Conservation (phyloP, 2,888 invertebrate species). For the Junonia oenone region DNA sequence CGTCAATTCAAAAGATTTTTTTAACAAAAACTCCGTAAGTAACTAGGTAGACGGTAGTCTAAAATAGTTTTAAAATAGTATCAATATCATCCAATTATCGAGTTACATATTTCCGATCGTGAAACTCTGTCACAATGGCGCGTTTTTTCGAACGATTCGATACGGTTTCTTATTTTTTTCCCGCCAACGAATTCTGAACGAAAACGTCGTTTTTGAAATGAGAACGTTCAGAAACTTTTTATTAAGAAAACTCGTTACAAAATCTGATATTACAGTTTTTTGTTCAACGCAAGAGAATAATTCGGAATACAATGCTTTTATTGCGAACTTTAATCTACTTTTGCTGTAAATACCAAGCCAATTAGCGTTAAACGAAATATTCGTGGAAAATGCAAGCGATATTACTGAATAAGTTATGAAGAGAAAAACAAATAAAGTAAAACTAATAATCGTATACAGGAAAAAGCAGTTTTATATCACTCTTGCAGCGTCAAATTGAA, state of each 20-base stretch:
- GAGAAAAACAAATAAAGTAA: neutral
- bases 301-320: neutral
- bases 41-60: no score
- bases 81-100: neutral
- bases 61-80: neutral
- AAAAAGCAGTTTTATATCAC: neutral
- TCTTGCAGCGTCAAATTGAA: neutral
- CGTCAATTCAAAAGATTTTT: no score
- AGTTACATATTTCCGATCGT: neutral
- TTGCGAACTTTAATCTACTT: neutral
- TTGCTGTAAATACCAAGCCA: neutral
- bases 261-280: neutral
- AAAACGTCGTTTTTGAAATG: slow-evolving; percentile 16
- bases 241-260: neutral
- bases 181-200: slow-evolving; percentile 13
- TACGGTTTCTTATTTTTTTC: slow-evolving; percentile 32
- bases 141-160: slow-evolving; percentile 30
- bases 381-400: neutral
- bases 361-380: neutral
- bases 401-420: neutral
- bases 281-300: neutral
- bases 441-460: neutral
- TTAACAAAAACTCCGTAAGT: no score
- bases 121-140: slow-evolving; percentile 26
- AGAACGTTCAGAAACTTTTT: slow-evolving; percentile 13